These are phyloP conservation scores for Microcaecilia unicolor DNA, from an alignment of 2,797 vertebrate species.

Conservation along the genomic window DNA sequence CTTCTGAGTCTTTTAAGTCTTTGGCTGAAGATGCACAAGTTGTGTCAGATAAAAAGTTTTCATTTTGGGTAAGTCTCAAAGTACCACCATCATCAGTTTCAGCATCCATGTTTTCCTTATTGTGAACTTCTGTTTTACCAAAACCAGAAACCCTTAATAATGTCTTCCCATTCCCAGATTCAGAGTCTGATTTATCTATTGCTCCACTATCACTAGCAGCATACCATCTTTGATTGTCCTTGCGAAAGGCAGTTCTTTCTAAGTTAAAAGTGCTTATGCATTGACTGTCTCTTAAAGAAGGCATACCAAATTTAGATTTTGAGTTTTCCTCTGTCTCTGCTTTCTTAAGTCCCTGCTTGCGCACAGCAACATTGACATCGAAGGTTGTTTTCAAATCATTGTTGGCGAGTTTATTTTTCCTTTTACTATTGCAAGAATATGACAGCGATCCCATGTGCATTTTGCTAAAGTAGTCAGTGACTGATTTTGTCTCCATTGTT, in stretches of 20 bases:
- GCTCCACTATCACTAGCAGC: constrained; percentile 59
- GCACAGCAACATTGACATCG: constrained; percentile 55
- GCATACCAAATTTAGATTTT: constrained; percentile 74
- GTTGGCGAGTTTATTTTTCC: constrained; percentile 71
- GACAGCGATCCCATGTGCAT: constrained; percentile 83
- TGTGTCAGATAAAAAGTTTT: constrained; percentile 60
- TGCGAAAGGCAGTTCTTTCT: constrained; percentile 83
- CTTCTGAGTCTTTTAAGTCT: constrained; percentile 57
- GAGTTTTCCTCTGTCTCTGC: constrained; percentile 62
- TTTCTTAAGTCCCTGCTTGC: constrained; percentile 56
- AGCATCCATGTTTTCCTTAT: constrained; percentile 59
- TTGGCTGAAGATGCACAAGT: constrained; percentile 64
- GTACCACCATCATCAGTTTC: constrained; percentile 49
- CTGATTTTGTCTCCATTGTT: constrained; percentile 96
- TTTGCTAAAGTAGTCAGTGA: constrained; percentile 92
- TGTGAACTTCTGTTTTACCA: constrained; percentile 57
- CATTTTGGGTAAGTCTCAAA: constrained; percentile 53
- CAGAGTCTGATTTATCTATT: constrained; percentile 62
- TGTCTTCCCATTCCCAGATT: constrained; percentile 52
- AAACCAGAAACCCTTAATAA: constrained; percentile 62
- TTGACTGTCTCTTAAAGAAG: constrained; percentile 76
- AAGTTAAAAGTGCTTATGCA: constrained; percentile 80
- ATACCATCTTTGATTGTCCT: constrained; percentile 79
- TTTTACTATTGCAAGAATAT: constrained; percentile 69
- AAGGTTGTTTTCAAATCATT: constrained; percentile 55